These are phyloP conservation scores for Aphaenogaster rudis DNA, from an alignment of 1,140 invertebrate species.

Conservation along the genomic window DNA sequence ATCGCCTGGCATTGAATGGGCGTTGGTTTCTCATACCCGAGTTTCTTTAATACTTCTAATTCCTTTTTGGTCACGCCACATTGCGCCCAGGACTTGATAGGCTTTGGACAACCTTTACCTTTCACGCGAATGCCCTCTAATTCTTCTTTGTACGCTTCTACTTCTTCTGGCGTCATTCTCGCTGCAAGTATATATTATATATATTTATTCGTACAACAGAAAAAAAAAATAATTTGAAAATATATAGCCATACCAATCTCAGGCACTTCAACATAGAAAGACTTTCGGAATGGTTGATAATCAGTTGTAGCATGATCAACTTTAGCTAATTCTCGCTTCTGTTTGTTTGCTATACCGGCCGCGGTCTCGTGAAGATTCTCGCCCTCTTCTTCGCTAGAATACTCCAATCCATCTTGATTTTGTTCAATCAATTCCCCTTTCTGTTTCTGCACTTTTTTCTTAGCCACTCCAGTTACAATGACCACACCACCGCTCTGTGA, in stretches of 20 bases:
- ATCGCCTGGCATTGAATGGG: slow-evolving; percentile 99
- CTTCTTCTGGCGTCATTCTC: slow-evolving; percentile 96
- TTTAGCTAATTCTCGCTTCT: slow-evolving; percentile 96
- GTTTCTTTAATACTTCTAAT: slow-evolving; percentile 96
- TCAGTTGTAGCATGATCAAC: slow-evolving; percentile 94
- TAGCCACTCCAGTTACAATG: slow-evolving; percentile 96
- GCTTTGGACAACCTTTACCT: slow-evolving; percentile 96
- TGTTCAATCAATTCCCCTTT: slow-evolving; percentile 98
- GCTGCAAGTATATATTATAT: slow-evolving; percentile 86
- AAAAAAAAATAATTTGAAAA: slow-evolving; percentile 18
- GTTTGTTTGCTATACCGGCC: slow-evolving; percentile 94
- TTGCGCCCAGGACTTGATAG: slow-evolving; percentile 99
- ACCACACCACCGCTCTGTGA: slow-evolving; percentile 88
- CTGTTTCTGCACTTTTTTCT: slow-evolving; percentile 92
- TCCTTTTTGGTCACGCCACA: slow-evolving; percentile 99
- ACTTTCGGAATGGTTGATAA: slow-evolving; percentile 97
- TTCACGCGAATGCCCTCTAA: slow-evolving; percentile 95
- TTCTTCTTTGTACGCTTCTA: slow-evolving; percentile 94
- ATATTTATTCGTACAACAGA: neutral
- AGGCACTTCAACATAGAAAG: slow-evolving; percentile 98
- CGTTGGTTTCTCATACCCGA: slow-evolving; percentile 98
- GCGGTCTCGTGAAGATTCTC: slow-evolving; percentile 98
- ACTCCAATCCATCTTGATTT: slow-evolving; percentile 98
- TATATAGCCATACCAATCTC: slow-evolving; percentile 87
- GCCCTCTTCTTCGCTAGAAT: slow-evolving; percentile 98